phyloP scores from a whole-genome alignment of 2,797 vertebrate species.

The Uromys caudimaculatus region DNA sequence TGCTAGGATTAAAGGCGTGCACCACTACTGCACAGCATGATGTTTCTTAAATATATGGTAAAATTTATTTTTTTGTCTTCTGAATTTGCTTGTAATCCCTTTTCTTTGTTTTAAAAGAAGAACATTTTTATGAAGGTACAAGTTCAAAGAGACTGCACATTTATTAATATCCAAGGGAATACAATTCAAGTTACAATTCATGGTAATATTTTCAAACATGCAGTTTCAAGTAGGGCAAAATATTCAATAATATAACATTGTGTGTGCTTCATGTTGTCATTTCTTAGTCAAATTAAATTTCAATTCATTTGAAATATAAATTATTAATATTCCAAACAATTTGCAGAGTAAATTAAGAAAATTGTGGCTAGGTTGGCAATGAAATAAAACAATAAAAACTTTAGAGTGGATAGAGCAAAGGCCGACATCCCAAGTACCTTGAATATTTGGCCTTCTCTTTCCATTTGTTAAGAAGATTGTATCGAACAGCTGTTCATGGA shows the following conservation, averaged over 20 bases:
- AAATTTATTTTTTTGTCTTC: background rate
- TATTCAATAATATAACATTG: background rate
- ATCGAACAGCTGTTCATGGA: background rate
- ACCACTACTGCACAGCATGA: too few species aligned
- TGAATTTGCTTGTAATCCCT: background rate
- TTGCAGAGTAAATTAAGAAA: conserved; percentile 4
- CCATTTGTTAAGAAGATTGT: background rate
- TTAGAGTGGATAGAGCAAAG: background rate
- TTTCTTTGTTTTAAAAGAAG: background rate
- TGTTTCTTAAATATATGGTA: background rate
- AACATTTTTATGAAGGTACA: background rate
- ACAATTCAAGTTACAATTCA: background rate
- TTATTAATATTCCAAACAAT: background rate
- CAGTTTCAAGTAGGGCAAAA: background rate
- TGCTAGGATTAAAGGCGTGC: too few species aligned
- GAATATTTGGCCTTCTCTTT: background rate
- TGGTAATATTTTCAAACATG: background rate
- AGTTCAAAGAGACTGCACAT: background rate
- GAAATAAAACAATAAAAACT: background rate
- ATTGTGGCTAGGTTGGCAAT: background rate
- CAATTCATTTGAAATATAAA: background rate
- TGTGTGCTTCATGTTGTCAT: background rate
- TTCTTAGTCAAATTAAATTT: background rate
- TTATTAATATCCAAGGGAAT: background rate
- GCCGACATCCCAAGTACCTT: background rate